Evolutionary conservation across 2,113 vertebrate species (phyloP).

Genomic region (Lepus timidus): DNA sequence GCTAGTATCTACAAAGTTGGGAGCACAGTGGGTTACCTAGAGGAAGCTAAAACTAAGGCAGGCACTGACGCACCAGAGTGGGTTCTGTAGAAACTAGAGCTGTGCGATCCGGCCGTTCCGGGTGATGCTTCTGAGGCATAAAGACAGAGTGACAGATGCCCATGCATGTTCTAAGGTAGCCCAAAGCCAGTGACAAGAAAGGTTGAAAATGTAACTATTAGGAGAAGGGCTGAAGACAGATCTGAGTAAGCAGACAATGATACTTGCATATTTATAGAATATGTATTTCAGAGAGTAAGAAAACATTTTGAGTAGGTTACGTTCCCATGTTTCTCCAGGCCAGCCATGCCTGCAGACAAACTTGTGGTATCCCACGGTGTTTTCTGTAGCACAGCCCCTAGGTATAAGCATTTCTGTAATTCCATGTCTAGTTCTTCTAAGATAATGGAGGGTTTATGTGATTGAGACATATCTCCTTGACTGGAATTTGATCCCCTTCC

Average conservation of each 20-base stretch:
- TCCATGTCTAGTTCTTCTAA: neutral
- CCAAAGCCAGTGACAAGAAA: neutral
- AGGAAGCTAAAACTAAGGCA: neutral
- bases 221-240: neutral
- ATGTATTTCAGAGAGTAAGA: neutral
- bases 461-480: neutral
- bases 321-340: neutral
- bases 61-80: neutral
- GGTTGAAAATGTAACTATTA: neutral
- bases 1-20: neutral
- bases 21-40: neutral
- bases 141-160: neutral
- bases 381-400: neutral
- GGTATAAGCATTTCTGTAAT: neutral
- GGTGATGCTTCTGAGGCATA: neutral
- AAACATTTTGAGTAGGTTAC: conserved; percentile 6
- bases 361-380: neutral
- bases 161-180: neutral
- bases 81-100: neutral
- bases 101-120: neutral
- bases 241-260: neutral
- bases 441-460: neutral
- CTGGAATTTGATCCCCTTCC: neutral
- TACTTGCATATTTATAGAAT: neutral
- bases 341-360: neutral